Evolutionary conservation across 2,888 invertebrate genomes (phyloP).

Genomic region (Meloe dianella): DNA sequence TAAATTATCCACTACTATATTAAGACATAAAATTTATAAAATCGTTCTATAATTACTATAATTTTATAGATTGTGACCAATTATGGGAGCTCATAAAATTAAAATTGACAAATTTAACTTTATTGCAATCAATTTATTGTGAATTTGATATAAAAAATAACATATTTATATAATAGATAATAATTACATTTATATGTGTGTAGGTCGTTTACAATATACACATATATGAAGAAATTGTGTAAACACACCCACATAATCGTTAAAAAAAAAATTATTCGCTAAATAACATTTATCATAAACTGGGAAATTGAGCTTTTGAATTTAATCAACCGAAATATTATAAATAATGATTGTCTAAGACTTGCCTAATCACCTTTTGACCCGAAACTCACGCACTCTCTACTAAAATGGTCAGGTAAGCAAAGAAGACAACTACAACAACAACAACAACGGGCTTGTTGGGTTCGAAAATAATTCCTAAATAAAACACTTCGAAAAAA

Average conservation of each 20-base stretch:
- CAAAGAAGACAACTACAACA: constrained; percentile 3
- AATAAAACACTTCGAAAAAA: background rate
- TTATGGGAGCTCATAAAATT: background rate
- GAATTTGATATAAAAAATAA: background rate
- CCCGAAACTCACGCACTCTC: background rate
- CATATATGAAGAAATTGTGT: constrained; percentile 22
- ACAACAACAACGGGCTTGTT: constrained; percentile 3
- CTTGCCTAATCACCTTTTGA: constrained; percentile 15
- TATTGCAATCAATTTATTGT: background rate
- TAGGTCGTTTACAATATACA: constrained; percentile 21
- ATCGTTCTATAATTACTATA: background rate
- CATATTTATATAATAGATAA: constrained; percentile 11
- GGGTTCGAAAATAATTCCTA: background rate
- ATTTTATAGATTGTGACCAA: background rate
- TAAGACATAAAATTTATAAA: constrained; percentile 6
- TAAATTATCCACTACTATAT: background rate
- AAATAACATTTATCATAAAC: constrained; percentile 33
- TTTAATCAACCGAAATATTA: constrained; percentile 10
- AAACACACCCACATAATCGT: constrained; percentile 29
- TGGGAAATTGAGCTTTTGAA: constrained; percentile 14
- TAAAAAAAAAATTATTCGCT: constrained; percentile 26
- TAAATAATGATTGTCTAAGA: constrained; percentile 11
- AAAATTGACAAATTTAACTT: constrained; percentile 1
- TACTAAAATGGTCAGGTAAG: constrained; percentile 13
- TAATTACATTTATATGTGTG: constrained; percentile 7